Base-by-base conservation (phyloP, 1,140 invertebrate species). In the Calosoma granatense region DNA sequence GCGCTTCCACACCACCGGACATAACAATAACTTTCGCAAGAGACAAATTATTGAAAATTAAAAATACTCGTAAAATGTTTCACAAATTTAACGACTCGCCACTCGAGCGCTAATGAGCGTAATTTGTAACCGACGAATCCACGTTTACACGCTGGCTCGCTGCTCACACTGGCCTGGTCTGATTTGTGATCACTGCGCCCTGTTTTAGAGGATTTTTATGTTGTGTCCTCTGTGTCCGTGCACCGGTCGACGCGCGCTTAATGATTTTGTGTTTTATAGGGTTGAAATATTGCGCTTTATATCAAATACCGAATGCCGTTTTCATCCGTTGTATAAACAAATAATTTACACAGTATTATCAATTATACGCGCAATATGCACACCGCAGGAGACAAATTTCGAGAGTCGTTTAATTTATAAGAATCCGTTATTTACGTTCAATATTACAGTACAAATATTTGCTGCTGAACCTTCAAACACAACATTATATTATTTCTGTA, bases 1-100 rank as follows among this genome's bases (percentile, higher is more conserved):
- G 17, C 6, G 9, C 9, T 17, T 12, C 41, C 41, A 17, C 41
- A 47, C 41, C 41, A 47, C 15, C 41, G 17, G 41, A 12, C 41
- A 47, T 47, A 9, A 47, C 15, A 17, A 47, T 47, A 47, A 36
- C 26, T 47, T 47, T 47, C 41, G 6, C 17, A 6, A 17, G 41
- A 47, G 41, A 47, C 41, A 47, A 47, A 47, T 47, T 47, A 47
- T 47, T 9, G 41, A 47, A 47, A 47, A 47, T 47, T 47, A 47
- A 47, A 47, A 47, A 47, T 47, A 9, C 9, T 47, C 41, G 17
- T 47, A 47, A 47, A 47, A 47, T 47, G 6, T 47, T 47, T 47
- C 41, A 47, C 41, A 17, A 47, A 11, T 6, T 47, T 47, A 12
- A 47, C 41, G 41, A 47, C 41, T 11, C 41, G 41, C 9, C 41